A percentile compares a stretch with the other conserved stretches of the same genome.
Conservation (phyloP, 2,113 vertebrate genomes). For the Oryzias melastigma region DNA sequence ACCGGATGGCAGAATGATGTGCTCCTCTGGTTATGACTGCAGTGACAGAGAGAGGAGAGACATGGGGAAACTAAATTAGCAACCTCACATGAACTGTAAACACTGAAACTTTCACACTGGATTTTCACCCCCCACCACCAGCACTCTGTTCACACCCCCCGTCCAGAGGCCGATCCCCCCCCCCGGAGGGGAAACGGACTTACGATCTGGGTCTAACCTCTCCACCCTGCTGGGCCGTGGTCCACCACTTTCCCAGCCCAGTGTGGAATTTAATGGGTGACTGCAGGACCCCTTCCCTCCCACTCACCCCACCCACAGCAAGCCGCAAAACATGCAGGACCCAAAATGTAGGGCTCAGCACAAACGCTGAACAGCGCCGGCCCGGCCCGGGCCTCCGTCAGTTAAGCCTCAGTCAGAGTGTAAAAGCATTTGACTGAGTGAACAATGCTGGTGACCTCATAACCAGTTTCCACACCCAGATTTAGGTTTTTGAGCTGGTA, state of each 20-base stretch:
- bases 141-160: slow-evolving; percentile 9
- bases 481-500: too few species aligned
- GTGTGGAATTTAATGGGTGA: slow-evolving; percentile 59
- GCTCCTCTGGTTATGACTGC: slow-evolving; percentile 89
- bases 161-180: slow-evolving; percentile 36
- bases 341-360: slow-evolving; percentile 58
- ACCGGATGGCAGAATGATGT: slow-evolving; percentile 89
- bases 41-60: slow-evolving; percentile 46
- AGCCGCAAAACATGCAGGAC: slow-evolving; percentile 13
- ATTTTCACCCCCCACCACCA: slow-evolving; percentile 18
- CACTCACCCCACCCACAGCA: slow-evolving; percentile 21
- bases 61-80: slow-evolving; percentile 43
- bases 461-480: too few species aligned
- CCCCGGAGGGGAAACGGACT: slow-evolving; percentile 16
- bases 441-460: slow-evolving; percentile 33
- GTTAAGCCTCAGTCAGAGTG: slow-evolving; percentile 26
- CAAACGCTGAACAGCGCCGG: slow-evolving; percentile 28
- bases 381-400: slow-evolving; percentile 31
- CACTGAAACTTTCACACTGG: slow-evolving; percentile 27
- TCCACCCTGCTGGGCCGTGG: slow-evolving; percentile 20
- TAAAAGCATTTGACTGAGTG: slow-evolving; percentile 37
- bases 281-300: slow-evolving; percentile 20
- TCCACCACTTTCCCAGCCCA: slow-evolving; percentile 41
- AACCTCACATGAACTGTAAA: slow-evolving; percentile 9
- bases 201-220: slow-evolving; percentile 28